Percentiles rank a stretch among this genome's conserved stretches.
phyloP scores from a whole-genome alignment of 2,113 vertebrate species.

The Xiphophorus hellerii region DNA sequence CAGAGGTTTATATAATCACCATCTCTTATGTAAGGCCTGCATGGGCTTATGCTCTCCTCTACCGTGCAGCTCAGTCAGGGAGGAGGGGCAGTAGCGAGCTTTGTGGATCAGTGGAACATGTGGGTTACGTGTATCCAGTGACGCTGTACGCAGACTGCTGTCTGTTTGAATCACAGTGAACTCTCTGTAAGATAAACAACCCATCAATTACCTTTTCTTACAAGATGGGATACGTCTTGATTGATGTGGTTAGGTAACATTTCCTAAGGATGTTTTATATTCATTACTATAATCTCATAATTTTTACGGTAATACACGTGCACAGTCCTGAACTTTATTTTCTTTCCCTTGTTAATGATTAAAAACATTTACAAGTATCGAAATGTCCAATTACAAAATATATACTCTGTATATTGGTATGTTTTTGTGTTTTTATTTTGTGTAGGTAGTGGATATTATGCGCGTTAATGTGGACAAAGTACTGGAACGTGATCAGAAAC shows the following conservation, averaged over 20 bases:
- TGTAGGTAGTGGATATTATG: slow-evolving; percentile 97
- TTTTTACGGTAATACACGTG: background rate
- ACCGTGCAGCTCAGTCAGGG: slow-evolving; percentile 42
- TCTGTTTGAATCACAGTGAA: background rate
- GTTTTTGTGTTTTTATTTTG: background rate
- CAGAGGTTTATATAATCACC: slow-evolving; percentile 70
- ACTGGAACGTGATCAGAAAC: slow-evolving; percentile 91
- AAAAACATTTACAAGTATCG: background rate
- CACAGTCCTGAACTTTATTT: background rate
- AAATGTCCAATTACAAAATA: background rate
- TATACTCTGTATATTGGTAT: background rate
- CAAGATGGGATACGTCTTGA: background rate
- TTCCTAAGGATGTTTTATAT: slow-evolving; percentile 9
- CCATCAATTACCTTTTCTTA: background rate
- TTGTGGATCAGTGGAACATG: slow-evolving; percentile 79
- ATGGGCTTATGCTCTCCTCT: slow-evolving; percentile 58
- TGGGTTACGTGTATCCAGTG: slow-evolving; percentile 43
- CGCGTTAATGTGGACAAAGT: slow-evolving; percentile 97
- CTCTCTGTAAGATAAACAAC: background rate
- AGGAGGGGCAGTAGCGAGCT: slow-evolving; percentile 49
- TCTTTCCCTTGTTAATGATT: background rate
- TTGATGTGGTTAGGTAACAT: slow-evolving; percentile 3
- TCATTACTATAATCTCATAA: background rate
- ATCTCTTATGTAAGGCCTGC: slow-evolving; percentile 76
- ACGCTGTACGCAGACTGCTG: background rate